phyloP scores from a whole-genome alignment of 2,113 vertebrate species.

The Microcebus griseorufus region DNA sequence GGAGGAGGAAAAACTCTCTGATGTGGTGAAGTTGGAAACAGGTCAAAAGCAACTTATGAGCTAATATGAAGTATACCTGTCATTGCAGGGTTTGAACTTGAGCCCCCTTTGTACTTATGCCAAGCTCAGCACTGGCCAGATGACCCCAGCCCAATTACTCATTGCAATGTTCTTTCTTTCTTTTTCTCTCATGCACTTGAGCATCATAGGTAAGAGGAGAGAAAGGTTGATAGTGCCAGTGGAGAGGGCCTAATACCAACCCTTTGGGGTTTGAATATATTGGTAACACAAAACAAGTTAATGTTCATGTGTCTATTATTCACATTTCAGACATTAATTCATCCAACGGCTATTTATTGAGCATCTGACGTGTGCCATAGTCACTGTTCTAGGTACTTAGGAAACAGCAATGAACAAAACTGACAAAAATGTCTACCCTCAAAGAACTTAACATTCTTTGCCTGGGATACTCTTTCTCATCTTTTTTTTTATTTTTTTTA shows the following conservation, averaged over 20 bases:
- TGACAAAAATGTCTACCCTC: neutral
- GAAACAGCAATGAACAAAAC: neutral
- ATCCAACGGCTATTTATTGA: neutral
- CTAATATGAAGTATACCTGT: neutral
- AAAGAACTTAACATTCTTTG: neutral
- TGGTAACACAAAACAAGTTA: neutral
- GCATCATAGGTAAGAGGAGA: neutral
- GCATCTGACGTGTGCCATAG: neutral
- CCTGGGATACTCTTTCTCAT: neutral
- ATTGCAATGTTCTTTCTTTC: neutral
- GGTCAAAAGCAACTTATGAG: neutral
- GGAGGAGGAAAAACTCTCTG: neutral
- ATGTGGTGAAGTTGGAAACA: constrained; percentile 2
- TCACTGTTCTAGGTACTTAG: neutral
- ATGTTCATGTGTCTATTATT: neutral
- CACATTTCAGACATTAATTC: neutral
- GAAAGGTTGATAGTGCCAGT: neutral
- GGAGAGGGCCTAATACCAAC: neutral
- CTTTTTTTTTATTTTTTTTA: too few relatives aligned
- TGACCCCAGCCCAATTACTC: neutral
- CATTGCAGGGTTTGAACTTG: neutral
- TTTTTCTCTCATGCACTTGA: neutral
- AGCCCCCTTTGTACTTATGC: neutral
- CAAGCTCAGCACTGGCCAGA: neutral
- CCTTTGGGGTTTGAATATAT: neutral